Evolutionary conservation across 2,888 invertebrate species (phyloP), one percentile per base, ranked within the genome.

Genomic region (Heliconius sara): DNA sequence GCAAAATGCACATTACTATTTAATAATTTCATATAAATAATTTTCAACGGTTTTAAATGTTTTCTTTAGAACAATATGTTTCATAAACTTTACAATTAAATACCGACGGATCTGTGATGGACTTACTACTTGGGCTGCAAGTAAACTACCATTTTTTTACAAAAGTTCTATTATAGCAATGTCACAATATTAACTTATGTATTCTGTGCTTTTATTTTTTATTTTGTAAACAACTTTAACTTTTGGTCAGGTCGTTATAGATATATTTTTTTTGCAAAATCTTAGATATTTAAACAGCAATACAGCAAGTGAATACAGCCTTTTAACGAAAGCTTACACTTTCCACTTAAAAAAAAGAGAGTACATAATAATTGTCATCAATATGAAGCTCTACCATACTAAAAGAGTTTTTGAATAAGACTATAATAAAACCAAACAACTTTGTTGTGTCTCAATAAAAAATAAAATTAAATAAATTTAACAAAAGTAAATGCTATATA

Each of bases 61-160:
- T 57, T 73, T 57, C 57, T 60, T 34, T 22, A 60, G 1, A 73
- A 5, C 9, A 7, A 34, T 60, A 73, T 13, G 34, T 60, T 73
- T 34, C n/a, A 30, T 34, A 13, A n/a, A 57, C 2, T 12, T n/a
- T 16, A 60, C 2, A 34, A 57, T 25, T 34, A 34, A 7, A 25
- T 60, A 60, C 73, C 73, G 73, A 73, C 73, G 73, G 73, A 30
- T 57, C n/a, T 57, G 22, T 4, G 7, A 34, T 71, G 16, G 22
- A 30, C 19, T 19, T 19, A 39, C 3, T 19, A 30, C 57, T 34
- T 73, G 60, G 34, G 34, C 3, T 73, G n/a, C 34, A 3, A 34
- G 13, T 57, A 30, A 25, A 43, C 0, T 34, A 0, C 3, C 6
- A 22, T 25, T 6, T 25, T 13, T 63, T 16, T n/a, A 27, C 13